Evolutionary conservation across 2,113 vertebrate species (phyloP), one percentile per base, ranked within the genome.

Genomic region (Chauna torquata): DNA sequence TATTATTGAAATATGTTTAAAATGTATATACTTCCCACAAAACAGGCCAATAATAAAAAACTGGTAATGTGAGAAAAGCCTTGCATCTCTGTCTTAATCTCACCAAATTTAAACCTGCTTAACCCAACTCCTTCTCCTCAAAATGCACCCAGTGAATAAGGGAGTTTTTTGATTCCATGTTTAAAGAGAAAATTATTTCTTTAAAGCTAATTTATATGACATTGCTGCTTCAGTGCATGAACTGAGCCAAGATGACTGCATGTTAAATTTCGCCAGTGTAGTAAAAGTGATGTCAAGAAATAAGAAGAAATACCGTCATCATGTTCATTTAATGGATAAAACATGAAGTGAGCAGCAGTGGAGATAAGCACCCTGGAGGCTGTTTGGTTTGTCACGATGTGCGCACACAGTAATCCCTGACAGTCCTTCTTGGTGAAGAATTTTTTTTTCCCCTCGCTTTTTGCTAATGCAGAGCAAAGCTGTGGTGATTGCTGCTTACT

Each of bases 101-200:
- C 42, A 74, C 30, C 49, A 84, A 96, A 96, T 97, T 96, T 96
- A 97, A 97, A 92, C 76, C 55, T 86, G 52, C 69, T 92, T 83
- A 97, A 97, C 59, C 65, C 80, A 94, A 76, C 88, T 88, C 80
- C 83, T 94, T 87, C 65, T 91, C 82, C 96, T 94, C 78, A 94
- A 94, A 97, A 82, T 49, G 90, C 61, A 96, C 58, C 50, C 65
- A 93, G 65, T 68, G 82, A 97, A 82, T 12, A 62, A 85, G 57
- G 40, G 69, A 96, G 32, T 2, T 49, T 84, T 97, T 93, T n/a
- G 82, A 91, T 97, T 92, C 71, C 62, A 68, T 36, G 34, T 96
- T 97, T 96, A 97, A 94, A 90, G 94, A 82, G 82, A 88, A 97
- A 97, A 97, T 90, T 82, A 96, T 96, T 97, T 97, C 68, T 96